These are phyloP conservation scores for Andricus grossulariae DNA, from an alignment of 1,140 invertebrate genomes.

Conservation along the genomic window DNA sequence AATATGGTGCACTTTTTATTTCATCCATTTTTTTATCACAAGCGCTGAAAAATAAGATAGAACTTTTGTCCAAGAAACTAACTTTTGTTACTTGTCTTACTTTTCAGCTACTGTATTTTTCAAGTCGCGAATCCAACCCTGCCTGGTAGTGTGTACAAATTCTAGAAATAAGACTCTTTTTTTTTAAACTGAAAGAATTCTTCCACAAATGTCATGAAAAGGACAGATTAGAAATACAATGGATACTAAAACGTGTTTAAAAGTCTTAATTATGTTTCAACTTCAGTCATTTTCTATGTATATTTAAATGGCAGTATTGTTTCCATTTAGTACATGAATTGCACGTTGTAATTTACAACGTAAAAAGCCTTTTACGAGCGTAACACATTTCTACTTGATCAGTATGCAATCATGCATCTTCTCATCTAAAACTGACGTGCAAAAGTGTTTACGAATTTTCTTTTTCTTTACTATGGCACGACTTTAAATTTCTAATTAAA, in stretches of 20 bases:
- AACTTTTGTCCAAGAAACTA: conserved; percentile 10
- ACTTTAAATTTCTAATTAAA: conserved; percentile 2
- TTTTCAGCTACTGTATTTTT: background rate
- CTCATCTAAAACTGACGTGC: too few relatives aligned
- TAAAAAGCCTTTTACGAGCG: conserved; percentile 1
- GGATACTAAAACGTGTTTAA: too few relatives aligned
- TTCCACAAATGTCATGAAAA: too few relatives aligned
- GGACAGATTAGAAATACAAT: too few relatives aligned
- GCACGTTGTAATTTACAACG: background rate
- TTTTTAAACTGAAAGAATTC: too few relatives aligned
- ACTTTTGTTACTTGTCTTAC: background rate
- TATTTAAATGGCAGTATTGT: conserved; percentile 17
- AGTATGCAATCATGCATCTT: background rate
- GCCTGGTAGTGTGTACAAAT: too few relatives aligned
- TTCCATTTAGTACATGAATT: background rate
- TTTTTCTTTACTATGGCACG: conserved; percentile 3
- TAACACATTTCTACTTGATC: background rate
- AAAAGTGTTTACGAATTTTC: background rate
- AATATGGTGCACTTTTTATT: background rate
- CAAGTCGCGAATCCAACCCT: too few relatives aligned
- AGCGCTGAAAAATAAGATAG: background rate
- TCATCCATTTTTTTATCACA: background rate
- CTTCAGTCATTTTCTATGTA: conserved; percentile 6
- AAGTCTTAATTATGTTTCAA: background rate
- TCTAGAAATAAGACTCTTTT: too few relatives aligned